Base-by-base conservation (phyloP, 2,797 vertebrate species). In the Coreius guichenoti region DNA sequence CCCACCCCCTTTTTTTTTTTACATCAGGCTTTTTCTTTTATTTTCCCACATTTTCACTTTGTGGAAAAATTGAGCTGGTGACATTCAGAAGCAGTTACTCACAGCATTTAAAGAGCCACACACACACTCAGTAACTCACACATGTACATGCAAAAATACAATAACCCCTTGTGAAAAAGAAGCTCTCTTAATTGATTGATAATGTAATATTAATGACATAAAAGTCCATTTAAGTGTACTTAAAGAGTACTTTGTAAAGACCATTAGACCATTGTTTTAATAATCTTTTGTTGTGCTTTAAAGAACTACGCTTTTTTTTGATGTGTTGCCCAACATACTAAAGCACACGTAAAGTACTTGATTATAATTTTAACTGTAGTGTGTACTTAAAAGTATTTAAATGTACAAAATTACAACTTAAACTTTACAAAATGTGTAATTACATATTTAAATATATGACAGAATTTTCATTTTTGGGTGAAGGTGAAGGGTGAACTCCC, bases 41-140 rank as follows among this genome's bases (percentile, higher is more conserved):
- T 33, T 77, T 77, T 68, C 63, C 61, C 56, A 43, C n/a, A 56
- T 43, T 78, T 63, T 68, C 76, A 54, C 82, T 77, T 16, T 13
- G 85, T 31, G 88, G 90, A 89, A 90, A 90, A 87, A 85, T 17
- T 89, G 85, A 83, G 80, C 77, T 9, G 61, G 65, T 72, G 29
- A 61, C 82, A 88, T 88, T 89, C 70, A 72, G 49, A 86, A 72
- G 63, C 56, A 70, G 43, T 83, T 87, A 84, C 82, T 88, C 80
- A 86, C 45, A 49, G 39, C 29, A n/a, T 26, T 74, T 69, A 81
- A 67, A 86, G 74, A 3, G 29, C 36, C 79, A 70, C 21, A 19
- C 74, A 67, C 82, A 54, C 58, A 31, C 93, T 87, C 76, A 49
- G 56, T 5, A 61, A 16, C 58, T 26, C 58, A 63, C 58, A 26